These are phyloP conservation scores for Heteromurus nitidus DNA, from an alignment of 2,888 invertebrate species.

Conservation along the genomic window DNA sequence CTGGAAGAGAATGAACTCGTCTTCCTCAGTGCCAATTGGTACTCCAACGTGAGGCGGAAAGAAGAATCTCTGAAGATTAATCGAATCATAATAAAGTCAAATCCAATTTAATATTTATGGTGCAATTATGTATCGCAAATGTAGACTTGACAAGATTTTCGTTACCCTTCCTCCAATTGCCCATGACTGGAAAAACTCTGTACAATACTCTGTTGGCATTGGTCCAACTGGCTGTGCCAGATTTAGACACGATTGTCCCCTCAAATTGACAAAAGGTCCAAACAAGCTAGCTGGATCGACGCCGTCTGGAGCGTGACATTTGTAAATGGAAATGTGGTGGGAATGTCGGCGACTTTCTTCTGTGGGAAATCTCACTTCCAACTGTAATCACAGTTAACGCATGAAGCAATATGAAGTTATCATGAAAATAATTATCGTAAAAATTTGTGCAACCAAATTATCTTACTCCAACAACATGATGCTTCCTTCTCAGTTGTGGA, in stretches of 20 bases:
- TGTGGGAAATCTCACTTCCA: neutral
- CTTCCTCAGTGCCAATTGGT: neutral
- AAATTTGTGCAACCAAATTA: neutral
- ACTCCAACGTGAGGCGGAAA: conserved; percentile 19
- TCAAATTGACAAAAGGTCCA: neutral
- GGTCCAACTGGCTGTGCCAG: neutral
- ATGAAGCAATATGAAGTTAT: neutral
- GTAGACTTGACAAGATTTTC: neutral
- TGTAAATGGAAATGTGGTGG: conserved; percentile 24
- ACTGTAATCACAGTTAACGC: neutral
- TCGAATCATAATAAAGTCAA: neutral
- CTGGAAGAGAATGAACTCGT: neutral
- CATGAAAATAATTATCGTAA: neutral
- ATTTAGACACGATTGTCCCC: neutral
- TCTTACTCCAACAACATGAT: conserved; percentile 34
- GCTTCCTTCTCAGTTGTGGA: neutral
- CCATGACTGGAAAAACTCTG: neutral
- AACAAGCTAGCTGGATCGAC: neutral
- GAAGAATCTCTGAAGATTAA: neutral
- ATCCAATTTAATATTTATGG: neutral
- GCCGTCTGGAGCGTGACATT: conserved; percentile 1
- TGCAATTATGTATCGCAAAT: neutral
- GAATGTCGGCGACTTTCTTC: neutral
- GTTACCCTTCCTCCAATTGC: conserved; percentile 19
- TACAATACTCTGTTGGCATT: conserved; percentile 9